phyloP scores from a whole-genome alignment of 2,888 invertebrate genomes.

The Papilio demoleus region DNA sequence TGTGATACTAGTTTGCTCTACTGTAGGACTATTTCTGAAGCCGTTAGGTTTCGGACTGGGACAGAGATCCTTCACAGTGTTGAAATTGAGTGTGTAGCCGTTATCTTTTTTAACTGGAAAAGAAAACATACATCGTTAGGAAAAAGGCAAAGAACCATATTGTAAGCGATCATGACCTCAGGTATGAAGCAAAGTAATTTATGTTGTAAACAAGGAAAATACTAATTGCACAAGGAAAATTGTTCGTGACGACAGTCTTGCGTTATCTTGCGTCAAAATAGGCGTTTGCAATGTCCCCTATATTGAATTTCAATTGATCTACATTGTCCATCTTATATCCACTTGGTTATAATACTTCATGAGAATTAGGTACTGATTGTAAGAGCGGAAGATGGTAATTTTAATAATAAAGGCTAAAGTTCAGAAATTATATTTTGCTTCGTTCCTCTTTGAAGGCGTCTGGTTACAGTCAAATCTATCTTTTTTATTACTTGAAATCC shows the following conservation, averaged over 20 bases:
- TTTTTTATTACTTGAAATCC: too few species aligned
- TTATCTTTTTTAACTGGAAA: conserved; percentile 81
- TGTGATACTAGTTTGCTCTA: conserved; percentile 79
- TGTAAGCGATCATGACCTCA: background rate
- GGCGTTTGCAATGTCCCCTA: background rate
- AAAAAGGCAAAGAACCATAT: too few species aligned
- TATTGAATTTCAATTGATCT: background rate
- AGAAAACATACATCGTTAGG: conserved; percentile 22
- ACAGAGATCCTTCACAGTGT: conserved; percentile 78
- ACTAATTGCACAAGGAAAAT: background rate
- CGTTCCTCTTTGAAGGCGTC: too few species aligned
- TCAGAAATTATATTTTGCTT: too few species aligned
- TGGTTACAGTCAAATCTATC: too few species aligned
- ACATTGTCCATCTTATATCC: too few species aligned
- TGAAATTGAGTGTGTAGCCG: conserved; percentile 78
- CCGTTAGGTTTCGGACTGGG: conserved; percentile 79
- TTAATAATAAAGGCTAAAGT: too few species aligned
- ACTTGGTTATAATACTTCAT: too few species aligned
- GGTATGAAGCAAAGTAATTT: background rate
- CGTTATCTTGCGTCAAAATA: background rate
- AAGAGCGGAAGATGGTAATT: too few species aligned
- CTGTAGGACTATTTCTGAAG: conserved; percentile 77
- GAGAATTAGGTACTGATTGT: too few species aligned
- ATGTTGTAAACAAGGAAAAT: background rate
- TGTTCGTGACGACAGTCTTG: background rate